Percentiles rank a stretch among this genome's conserved stretches.
These are phyloP conservation scores for Danionella dracula DNA, from an alignment of 2,797 vertebrate genomes.

Conservation along the genomic window DNA sequence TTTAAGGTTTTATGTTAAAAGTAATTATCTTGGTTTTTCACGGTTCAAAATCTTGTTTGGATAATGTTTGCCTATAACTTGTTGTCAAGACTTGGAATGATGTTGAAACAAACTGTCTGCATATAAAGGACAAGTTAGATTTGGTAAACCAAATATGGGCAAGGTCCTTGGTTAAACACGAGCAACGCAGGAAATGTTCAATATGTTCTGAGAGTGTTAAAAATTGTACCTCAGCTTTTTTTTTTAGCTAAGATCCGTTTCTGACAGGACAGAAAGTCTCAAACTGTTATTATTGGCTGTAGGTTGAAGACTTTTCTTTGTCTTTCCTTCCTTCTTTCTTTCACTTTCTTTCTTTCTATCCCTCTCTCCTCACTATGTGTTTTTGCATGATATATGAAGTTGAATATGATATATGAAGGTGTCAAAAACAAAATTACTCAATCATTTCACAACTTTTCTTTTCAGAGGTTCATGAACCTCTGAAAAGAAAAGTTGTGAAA, in stretches of 20 bases:
- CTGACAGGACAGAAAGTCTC: constrained; percentile 38
- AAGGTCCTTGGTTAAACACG: constrained; percentile 52
- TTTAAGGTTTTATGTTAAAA: no score
- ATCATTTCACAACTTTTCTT: no score
- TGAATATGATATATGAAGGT: no score
- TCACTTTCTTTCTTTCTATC: constrained; percentile 41
- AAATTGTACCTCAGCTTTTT: constrained; percentile 46
- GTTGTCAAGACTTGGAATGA: constrained; percentile 11
- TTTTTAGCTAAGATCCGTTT: constrained; percentile 47
- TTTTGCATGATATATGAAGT: no score
- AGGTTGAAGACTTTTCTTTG: constrained; percentile 47
- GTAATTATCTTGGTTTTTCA: no score
- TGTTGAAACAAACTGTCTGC: neutral
- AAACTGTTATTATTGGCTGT: constrained; percentile 66
- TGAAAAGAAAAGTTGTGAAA: constrained; percentile 25
- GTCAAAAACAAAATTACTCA: no score
- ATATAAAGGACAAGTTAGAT: constrained; percentile 47
- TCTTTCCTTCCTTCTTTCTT: constrained; percentile 48
- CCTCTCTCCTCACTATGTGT: no score
- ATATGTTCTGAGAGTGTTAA: constrained; percentile 60
- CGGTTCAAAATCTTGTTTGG: no score
- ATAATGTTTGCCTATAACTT: no score
- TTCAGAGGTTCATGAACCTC: no score
- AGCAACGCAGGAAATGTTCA: constrained; percentile 70
- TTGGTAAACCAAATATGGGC: constrained; percentile 32